Evolutionary conservation across 1,140 invertebrate species (phyloP), one percentile per base, ranked within the genome.

Genomic region (Reticulitermes speratus): DNA sequence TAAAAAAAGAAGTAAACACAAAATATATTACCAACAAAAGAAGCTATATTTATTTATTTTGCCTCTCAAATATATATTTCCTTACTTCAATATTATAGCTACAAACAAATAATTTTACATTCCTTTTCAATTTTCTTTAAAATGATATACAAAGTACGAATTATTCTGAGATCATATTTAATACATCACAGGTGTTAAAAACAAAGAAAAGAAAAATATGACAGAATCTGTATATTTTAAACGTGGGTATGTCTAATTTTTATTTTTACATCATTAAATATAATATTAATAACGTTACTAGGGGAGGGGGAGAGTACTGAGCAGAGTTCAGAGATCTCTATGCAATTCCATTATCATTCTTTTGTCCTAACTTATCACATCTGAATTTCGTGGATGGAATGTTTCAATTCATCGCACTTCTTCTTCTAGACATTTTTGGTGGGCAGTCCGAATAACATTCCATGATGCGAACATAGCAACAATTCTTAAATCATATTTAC

Each of bases 101-200:
- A 75, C 65, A 75, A 75, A 55, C 52, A 55, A 75, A 30, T 30
- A 1, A 75, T n/a, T 75, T 75, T 75, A 75, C n/a, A 25, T 25
- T n/a, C n/a, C n/a, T 30, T 75, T 75, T 11, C 19, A 0, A 3
- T 30, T 30, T 75, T 19, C 59, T 65, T 16, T 65, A 65, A 3
- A 65, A 30, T 75, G 65, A 75, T 16, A 75, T 30, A 75, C 65
- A 75, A 75, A 12, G 65, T 75, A 75, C n/a, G n/a, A 75, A 75
- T 75, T 75, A 75, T 75, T 75, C n/a, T 75, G 65, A 75, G 65
- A 75, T 75, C 65, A 75, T 75, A 75, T 75, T 75, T 75, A 75
- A 75, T 75, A 75, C 65, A 75, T 75, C 65, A 75, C 65, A 75
- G 65, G 65, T 75, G 65, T 75, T 75, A 75, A 75, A 75, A 75